Evolutionary conservation across 2,888 invertebrate species (phyloP).

Genomic region (Thelaira solivaga): DNA sequence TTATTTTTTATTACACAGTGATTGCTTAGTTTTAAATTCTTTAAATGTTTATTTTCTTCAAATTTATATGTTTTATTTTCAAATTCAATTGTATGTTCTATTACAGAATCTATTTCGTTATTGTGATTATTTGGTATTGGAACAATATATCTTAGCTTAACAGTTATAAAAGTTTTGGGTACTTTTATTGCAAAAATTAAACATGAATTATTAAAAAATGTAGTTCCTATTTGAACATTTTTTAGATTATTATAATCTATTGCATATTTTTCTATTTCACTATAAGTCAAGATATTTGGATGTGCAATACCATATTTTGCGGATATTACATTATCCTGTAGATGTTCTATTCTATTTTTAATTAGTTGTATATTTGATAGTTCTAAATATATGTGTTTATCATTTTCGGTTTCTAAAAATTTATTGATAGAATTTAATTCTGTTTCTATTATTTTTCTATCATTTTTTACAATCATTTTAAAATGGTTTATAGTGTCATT

Average conservation of each 20-base stretch:
- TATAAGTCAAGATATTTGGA: constrained; percentile 28
- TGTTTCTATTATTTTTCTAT: too few species aligned
- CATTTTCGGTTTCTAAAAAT: too few species aligned
- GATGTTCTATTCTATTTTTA: constrained; percentile 33
- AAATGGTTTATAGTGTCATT: too few species aligned
- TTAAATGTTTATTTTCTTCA: not conserved
- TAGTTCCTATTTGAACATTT: constrained; percentile 38
- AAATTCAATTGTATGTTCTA: not conserved
- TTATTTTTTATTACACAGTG: not conserved
- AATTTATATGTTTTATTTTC: not conserved
- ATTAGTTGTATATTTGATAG: constrained; percentile 29
- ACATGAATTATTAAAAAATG: not conserved
- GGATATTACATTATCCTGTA: constrained; percentile 28
- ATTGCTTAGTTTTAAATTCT: not conserved
- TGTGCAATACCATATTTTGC: constrained; percentile 46
- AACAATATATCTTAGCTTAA: not conserved
- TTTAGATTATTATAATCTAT: constrained; percentile 37
- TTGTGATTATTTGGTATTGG: not conserved
- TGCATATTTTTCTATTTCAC: constrained; percentile 22
- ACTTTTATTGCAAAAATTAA: not conserved
- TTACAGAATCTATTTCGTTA: not conserved
- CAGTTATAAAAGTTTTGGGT: not conserved
- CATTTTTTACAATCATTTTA: too few species aligned
- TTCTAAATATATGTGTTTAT: too few species aligned
- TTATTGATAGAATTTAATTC: too few species aligned